phyloP scores from a whole-genome alignment of 2,797 vertebrate species.

The Neoniphon sammara region DNA sequence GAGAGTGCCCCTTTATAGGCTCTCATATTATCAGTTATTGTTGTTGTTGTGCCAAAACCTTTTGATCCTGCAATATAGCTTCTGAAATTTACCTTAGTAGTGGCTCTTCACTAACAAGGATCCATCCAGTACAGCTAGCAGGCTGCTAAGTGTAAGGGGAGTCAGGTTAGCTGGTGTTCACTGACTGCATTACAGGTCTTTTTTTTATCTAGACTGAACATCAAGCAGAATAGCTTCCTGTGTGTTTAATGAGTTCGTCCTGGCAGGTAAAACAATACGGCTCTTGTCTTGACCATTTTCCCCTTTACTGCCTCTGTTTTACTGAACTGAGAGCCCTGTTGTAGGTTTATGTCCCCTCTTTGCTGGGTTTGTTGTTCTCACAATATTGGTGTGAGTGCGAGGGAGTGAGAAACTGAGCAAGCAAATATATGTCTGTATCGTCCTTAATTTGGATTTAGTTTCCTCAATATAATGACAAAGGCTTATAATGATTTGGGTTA shows the following conservation, averaged over 20 bases:
- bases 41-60: slow-evolving; percentile 2
- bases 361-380: neutral
- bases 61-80: slow-evolving; percentile 23
- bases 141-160: neutral
- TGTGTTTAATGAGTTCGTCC: no score
- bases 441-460: neutral
- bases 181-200: no score
- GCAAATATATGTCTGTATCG: neutral
- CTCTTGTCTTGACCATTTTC: neutral
- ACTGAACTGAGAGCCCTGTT: neutral
- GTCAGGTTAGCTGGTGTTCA: neutral
- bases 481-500: neutral
- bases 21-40: neutral
- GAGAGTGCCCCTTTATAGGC: neutral
- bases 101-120: neutral
- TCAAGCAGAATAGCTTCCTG: neutral
- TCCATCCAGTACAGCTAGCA: neutral
- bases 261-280: no score
- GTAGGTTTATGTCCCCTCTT: neutral
- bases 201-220: neutral
- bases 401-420: neutral
- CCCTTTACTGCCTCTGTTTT: neutral
- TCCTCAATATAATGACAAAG: neutral
- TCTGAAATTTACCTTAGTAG: neutral
- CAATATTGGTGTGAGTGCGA: neutral